Evolutionary conservation across 2,113 vertebrate genomes (phyloP).

Genomic region (Stegostoma tigrinum): DNA sequence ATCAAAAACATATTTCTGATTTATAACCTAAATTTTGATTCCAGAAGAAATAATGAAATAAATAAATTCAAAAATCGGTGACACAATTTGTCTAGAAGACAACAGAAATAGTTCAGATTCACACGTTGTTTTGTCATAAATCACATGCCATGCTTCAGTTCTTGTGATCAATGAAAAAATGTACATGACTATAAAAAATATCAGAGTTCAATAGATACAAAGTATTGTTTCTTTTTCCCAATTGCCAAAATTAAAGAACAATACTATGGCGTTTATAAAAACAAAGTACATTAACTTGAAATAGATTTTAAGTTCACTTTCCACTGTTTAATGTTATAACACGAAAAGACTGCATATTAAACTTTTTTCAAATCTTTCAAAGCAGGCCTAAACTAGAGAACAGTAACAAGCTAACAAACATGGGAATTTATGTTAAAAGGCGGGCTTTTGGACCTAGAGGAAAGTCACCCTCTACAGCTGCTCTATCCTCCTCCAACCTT

Average conservation of each 20-base stretch:
- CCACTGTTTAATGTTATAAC: neutral
- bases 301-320: too few relatives aligned
- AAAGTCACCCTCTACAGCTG: conserved; percentile 26
- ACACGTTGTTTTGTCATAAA: neutral
- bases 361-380: neutral
- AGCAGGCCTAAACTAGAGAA: neutral
- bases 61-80: neutral
- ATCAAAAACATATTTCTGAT: neutral
- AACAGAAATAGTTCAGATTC: neutral
- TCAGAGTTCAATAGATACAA: neutral
- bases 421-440: neutral
- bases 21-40: neutral
- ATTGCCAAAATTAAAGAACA: neutral
- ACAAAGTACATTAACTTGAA: neutral
- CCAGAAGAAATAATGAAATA: neutral
- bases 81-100: neutral
- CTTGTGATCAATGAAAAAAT: neutral
- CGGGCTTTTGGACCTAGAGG: conserved; percentile 32
- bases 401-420: neutral
- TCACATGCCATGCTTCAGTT: neutral
- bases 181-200: neutral
- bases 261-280: neutral
- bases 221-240: too few relatives aligned
- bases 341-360: neutral
- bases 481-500: conserved; percentile 8